phyloP scores from a whole-genome alignment of 92 coral and sea anemone species.

The Bergia sp. region DNA sequence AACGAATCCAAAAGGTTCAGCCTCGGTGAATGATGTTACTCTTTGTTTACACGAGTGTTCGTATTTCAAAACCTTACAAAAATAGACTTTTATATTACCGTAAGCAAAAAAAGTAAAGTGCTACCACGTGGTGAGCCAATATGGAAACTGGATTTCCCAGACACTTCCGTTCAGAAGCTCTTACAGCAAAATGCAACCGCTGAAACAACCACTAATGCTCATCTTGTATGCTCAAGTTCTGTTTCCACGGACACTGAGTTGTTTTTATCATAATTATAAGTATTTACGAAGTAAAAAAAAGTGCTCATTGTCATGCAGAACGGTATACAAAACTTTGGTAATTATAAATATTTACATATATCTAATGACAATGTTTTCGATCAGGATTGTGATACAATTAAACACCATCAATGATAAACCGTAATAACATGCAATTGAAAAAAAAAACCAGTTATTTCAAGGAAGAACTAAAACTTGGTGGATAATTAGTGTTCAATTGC shows the following conservation, averaged over 20 bases:
- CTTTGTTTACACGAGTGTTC: not conserved
- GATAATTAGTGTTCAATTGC: not conserved
- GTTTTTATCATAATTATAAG: not conserved
- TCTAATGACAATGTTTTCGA: not conserved
- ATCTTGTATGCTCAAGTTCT: not conserved
- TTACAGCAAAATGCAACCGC: not conserved
- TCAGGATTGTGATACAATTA: conserved; percentile 4
- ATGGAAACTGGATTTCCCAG: not conserved
- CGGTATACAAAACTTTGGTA: too few species aligned
- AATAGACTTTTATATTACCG: too few species aligned
- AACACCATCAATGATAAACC: conserved; percentile 8
- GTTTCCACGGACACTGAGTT: not conserved
- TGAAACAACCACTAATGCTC: not conserved
- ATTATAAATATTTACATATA: not conserved
- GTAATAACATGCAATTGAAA: not conserved
- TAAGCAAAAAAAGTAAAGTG: too few species aligned
- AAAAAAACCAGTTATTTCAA: not conserved
- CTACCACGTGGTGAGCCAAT: not conserved
- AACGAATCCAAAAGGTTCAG: too few species aligned
- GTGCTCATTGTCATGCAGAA: too few species aligned
- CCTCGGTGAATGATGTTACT: too few species aligned
- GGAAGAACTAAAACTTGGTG: not conserved
- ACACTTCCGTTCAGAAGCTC: not conserved
- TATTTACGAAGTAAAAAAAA: not conserved
- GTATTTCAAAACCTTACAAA: too few species aligned